Evolutionary conservation across 2,113 vertebrate species (phyloP), one percentile per base, ranked within the genome.

Genomic region (Lichenostomus cassidix): DNA sequence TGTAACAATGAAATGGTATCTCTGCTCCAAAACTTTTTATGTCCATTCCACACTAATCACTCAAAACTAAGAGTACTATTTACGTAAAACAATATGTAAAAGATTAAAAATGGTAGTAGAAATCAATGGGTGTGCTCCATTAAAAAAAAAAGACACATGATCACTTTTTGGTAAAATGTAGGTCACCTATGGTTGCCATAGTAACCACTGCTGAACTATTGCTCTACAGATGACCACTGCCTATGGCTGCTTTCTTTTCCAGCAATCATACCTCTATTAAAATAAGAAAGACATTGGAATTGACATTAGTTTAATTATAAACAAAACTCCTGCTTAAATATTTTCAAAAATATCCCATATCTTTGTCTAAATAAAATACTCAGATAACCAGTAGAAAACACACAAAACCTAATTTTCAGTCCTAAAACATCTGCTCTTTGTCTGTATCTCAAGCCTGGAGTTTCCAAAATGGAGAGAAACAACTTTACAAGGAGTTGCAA

Each of bases 101-200:
- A 83, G 19, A 83, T 37, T 10, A 83, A 90, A 84, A 83, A 16
- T 5, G 55, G 33, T 10, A 75, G 37, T 15, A 86, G 27, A 28
- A 83, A n/a, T 59, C 46, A 70, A 68, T 31, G 39, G 49, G 28
- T 65, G 24, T n/a, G 22, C n/a, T 76, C 65, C 22, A 19, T 42
- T 81, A 4, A 10, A 69, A 44, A 89, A 52, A 63, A 81, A 22
- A 28, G 9, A 91, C 83, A 56, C 33, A 90, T 88, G 31, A 86
- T 74, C 52, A 90, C 35, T 88, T 83, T 95, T 93, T 89, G 64
- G 37, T 44, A 80, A 94, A 96, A 85, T 92, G 50, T 92, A 91
- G 87, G 91, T 96, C 84, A 95, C 52, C 73, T 83, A 88, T 5
- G 5, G 77, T 96, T 96, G 94, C 84, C 80, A 92, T 55, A 89